Base-by-base conservation (phyloP, 2,888 invertebrate genomes). In the Eretmocerus hayati region DNA sequence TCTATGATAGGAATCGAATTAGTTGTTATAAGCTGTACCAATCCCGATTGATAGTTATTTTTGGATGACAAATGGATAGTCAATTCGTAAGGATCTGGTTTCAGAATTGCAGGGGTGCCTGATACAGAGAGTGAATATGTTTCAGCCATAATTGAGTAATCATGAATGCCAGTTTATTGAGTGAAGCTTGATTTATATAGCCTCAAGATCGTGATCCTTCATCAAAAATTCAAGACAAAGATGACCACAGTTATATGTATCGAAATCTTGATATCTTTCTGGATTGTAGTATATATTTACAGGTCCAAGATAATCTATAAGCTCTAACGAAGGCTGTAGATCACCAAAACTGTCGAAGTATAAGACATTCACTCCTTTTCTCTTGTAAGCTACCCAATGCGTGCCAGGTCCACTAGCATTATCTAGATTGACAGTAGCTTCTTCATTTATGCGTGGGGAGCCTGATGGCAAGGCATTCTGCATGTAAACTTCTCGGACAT, bases 341-440 rank as follows among this genome's bases (percentile, higher is more conserved):
- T 26, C 26, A 26, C 26, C 67, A 54, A 65, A 71, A 46, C 64
- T 66, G 50, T 70, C 68, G 58, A 63, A 71, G 54, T 70, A 71
- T 39, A 59, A 53, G 20, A 63, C 56, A 23, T 58, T 38, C 42
- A 60, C 48, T 23, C 55, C 55, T 4, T n/a, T n/a, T n/a, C n/a
- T n/a, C n/a, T n/a, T n/a, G n/a, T n/a, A n/a, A n/a, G n/a, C n/a
- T n/a, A n/a, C 53, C 51, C 52, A 54, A 69, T 43, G 63, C 59
- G 56, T 66, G 60, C 67, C 69, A 66, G 59, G 1, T 26, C 26
- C 26, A 26, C 26, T 26, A 21, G 37, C 52, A 42, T 52, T 43
- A 41, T 53, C 50, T 8, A 56, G 32, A 46, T 56, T 51, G 37
- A 35, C 37, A 35, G 49, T 46, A 26, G 41, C 52, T 4, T 30